A percentile compares a stretch with the other conserved stretches of the same genome.
These are phyloP conservation scores for Grallaria varia DNA, from an alignment of 2,113 vertebrate species.

Conservation along the genomic window DNA sequence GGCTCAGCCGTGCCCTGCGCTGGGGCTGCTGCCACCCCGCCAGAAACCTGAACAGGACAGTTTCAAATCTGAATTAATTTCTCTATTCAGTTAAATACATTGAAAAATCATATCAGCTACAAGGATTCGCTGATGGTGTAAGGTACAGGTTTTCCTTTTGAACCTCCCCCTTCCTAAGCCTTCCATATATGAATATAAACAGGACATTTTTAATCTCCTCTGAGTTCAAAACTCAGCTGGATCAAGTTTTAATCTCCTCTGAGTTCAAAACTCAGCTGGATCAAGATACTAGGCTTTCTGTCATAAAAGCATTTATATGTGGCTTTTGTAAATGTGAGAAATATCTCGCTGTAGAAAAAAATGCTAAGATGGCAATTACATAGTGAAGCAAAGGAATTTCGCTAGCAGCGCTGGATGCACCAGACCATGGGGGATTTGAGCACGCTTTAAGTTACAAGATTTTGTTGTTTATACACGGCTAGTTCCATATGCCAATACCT, in stretches of 20 bases:
- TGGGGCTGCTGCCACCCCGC: background rate
- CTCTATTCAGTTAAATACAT: background rate
- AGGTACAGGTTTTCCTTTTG: background rate
- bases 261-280: background rate
- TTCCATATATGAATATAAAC: background rate
- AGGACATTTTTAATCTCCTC: background rate
- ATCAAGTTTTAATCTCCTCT: background rate
- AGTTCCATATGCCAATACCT: too few species aligned
- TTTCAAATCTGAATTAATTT: background rate
- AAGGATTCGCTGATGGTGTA: accelerated
- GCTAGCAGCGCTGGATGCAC: too few species aligned
- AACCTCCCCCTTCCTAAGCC: background rate
- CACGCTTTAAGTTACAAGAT: too few species aligned
- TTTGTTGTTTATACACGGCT: too few species aligned
- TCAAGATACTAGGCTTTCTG: background rate
- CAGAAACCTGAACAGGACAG: accelerated
- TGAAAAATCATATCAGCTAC: background rate
- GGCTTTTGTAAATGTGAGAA: too few species aligned
- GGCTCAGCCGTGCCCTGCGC: background rate
- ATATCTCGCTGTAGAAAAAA: too few species aligned
- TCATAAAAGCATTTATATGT: accelerated
- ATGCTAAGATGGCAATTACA: too few species aligned
- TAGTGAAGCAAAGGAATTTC: too few species aligned
- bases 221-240: background rate
- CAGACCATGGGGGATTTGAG: too few species aligned